Percentiles rank a stretch among this genome's conserved stretches.
These are phyloP conservation scores for Cephus sareptanus DNA, from an alignment of 2,888 invertebrate genomes.

Conservation along the genomic window DNA sequence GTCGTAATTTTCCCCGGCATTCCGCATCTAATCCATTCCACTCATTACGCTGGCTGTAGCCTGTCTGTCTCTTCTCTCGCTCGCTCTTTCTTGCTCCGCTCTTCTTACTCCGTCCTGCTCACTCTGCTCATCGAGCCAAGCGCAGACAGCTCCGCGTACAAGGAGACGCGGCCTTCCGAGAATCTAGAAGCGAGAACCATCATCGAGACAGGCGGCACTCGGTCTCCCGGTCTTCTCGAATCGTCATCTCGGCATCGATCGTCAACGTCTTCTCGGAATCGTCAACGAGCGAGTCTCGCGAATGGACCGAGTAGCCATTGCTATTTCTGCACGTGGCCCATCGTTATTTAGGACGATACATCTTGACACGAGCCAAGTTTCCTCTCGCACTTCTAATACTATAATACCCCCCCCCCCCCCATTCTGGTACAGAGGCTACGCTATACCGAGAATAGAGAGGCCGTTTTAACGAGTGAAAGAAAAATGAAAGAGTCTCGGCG, in stretches of 20 bases:
- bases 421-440: neutral
- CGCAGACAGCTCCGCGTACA: neutral
- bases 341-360: neutral
- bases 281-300: neutral
- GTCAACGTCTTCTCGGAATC: neutral
- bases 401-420: neutral
- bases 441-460: neutral
- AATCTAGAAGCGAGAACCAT: neutral
- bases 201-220: constrained; percentile 2
- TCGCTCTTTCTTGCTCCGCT: neutral
- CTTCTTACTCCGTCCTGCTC: constrained; percentile 1
- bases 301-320: neutral
- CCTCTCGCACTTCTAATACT: neutral
- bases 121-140: neutral
- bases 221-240: neutral
- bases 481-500: neutral
- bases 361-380: neutral
- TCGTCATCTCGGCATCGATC: neutral
- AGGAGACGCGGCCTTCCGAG: neutral
- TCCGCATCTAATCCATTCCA: neutral
- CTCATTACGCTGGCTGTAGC: neutral
- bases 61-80: neutral
- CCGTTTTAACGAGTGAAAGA: neutral
- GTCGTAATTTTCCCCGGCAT: neutral
- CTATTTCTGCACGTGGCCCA: constrained; percentile 1